Base-by-base conservation (phyloP, 2,797 vertebrate genomes). In the Acomys russatus region DNA sequence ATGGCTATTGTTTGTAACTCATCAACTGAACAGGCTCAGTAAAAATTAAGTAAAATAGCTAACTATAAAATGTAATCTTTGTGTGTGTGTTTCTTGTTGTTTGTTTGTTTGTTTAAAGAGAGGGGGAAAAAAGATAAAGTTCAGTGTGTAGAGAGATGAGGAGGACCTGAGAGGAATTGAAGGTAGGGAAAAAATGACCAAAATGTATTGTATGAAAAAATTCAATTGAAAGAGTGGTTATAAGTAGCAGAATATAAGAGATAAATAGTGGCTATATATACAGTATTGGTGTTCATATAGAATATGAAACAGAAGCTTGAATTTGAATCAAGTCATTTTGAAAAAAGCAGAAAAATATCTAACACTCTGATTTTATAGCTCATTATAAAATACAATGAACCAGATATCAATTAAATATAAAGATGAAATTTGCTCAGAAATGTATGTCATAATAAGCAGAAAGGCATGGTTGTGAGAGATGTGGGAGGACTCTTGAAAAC, bases 391-490 rank as follows among this genome's bases (percentile, higher is more conserved):
- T 9, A 64, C 20, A 82, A 61, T 76, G 88, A 80, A 59, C 59
- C 68, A 92, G 35, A 54, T 76, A 83, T 44, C 28, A 73, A 68
- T 17, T 83, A 88, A 95, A 96, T 83, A 76, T 87, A 82, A 59
- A 54, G 38, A n/a, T 63, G 10, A 95, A 93, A 84, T 5, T 77
- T 93, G 80, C 35, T 35, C 54, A 86, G 78, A 92, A 68, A 74
- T n/a, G 1, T 49, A 49, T 64, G 33, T 56, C 10, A 54, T 86
- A 70, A 44, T 23, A 77, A 86, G 56, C 14, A 18, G 35, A 15
- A 88, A 76, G 49, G 4, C 28, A 15, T 33, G 66, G 71, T 71
- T 59, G 3, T 86, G 38, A 91, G 2, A 4, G 33, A 14, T 44
- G 30, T 76, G 20, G 25, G 86, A 88, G 22, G 20, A 59, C 12